Conservation (phyloP, 1,140 invertebrate species). For the Ooceraea biroi region DNA sequence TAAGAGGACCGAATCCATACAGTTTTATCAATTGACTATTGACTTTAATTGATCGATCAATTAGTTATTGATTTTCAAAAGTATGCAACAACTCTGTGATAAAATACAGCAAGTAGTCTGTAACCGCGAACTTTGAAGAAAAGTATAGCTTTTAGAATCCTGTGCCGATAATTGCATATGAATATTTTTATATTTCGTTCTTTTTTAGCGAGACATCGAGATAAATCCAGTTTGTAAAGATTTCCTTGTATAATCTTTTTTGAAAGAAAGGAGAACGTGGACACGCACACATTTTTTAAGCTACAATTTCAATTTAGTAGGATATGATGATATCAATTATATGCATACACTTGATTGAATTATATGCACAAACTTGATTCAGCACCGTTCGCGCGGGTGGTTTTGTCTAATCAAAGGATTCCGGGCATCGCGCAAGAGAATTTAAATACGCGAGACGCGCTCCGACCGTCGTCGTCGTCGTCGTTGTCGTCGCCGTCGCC, state of each 20-base stretch:
- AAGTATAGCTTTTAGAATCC: neutral
- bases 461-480: conserved; percentile 59
- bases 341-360: neutral
- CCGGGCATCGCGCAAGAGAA: conserved; percentile 78
- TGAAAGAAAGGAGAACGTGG: conserved; percentile 6
- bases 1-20: neutral
- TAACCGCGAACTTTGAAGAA: neutral
- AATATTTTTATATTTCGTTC: neutral
- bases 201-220: neutral
- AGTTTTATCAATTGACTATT: neutral
- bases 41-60: neutral
- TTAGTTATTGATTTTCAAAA: neutral
- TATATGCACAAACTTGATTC: neutral
- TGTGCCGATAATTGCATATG: neutral
- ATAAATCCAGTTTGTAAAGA: neutral
- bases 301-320: neutral
- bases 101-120: neutral
- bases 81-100: neutral
- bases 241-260: neutral
- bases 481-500: conserved; percentile 63
- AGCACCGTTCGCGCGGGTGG: conserved; percentile 23
- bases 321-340: neutral
- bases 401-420: conserved; percentile 85
- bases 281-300: neutral
- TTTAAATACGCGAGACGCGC: conserved; percentile 83